phyloP scores from a whole-genome alignment of 2,797 vertebrate species.

The Antrozous pallidus region DNA sequence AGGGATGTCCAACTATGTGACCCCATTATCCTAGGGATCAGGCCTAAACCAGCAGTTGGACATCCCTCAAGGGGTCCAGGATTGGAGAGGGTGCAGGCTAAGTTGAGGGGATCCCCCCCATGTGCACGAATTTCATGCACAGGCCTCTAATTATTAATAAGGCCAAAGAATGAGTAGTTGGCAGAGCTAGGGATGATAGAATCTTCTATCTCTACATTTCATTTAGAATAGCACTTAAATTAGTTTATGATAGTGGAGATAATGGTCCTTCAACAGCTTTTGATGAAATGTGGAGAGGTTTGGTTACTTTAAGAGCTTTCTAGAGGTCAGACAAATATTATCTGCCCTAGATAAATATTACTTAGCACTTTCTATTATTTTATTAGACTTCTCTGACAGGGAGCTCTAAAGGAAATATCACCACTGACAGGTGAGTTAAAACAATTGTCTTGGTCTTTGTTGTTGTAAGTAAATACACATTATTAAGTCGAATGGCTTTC shows the following conservation, averaged over 20 bases:
- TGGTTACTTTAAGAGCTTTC: constrained; percentile 43
- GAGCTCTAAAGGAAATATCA: constrained; percentile 2
- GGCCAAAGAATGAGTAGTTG: constrained; percentile 42
- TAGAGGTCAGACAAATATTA: constrained; percentile 59
- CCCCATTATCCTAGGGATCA: too few relatives aligned
- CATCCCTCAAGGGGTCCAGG: too few relatives aligned
- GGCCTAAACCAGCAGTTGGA: too few relatives aligned
- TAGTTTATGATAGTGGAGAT: not conserved
- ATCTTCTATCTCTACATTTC: constrained; percentile 10
- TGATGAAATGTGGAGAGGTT: constrained; percentile 15
- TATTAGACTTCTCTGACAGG: constrained; percentile 8
- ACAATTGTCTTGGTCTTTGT: not conserved
- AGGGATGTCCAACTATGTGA: too few relatives aligned
- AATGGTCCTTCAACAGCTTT: constrained; percentile 31
- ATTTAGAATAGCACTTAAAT: constrained; percentile 50
- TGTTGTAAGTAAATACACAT: not conserved
- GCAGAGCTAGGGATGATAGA: not conserved
- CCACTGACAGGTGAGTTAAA: not conserved
- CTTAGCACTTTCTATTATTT: constrained; percentile 43
- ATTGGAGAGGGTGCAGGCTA: too few relatives aligned
- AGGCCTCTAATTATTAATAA: not conserved
- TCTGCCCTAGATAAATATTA: constrained; percentile 55
- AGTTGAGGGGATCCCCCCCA: too few relatives aligned
- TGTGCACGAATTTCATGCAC: too few relatives aligned
- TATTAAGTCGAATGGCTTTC: constrained; percentile 65